Conservation (phyloP, 2,113 vertebrate genomes). For the Ammodytes dubius region DNA sequence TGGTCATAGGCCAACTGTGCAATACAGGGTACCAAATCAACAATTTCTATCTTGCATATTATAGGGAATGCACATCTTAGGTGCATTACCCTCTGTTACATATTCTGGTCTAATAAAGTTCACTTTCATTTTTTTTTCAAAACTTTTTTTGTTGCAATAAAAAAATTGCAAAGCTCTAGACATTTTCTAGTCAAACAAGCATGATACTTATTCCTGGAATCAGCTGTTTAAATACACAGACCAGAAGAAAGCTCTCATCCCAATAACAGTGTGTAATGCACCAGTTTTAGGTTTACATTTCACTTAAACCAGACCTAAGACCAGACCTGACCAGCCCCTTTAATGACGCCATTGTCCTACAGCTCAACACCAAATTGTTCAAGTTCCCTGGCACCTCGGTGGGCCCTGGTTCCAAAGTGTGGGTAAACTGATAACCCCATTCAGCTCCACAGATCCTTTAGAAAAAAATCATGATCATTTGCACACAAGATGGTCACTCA, state of each 20-base stretch:
- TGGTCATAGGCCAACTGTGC: background rate
- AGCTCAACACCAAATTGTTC: background rate
- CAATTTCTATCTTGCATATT: background rate
- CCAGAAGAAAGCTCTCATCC: background rate
- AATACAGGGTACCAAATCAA: background rate
- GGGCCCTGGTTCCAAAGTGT: background rate
- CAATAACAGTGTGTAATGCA: background rate
- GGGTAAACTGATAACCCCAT: background rate
- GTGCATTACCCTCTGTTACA: background rate
- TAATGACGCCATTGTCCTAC: background rate
- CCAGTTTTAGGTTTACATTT: background rate
- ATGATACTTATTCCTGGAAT: constrained; percentile 16
- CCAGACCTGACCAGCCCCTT: background rate
- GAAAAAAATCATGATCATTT: constrained; percentile 22
- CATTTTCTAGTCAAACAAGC: constrained; percentile 33
- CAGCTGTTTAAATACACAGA: constrained; percentile 15
- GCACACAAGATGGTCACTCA: constrained; percentile 51
- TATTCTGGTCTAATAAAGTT: background rate
- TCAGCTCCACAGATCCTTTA: background rate
- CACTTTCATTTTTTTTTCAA: background rate
- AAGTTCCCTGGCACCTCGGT: background rate
- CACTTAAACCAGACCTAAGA: constrained; percentile 2
- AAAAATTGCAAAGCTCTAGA: constrained; percentile 34
- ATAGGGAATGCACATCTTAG: background rate
- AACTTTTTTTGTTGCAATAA: background rate